Base-by-base conservation (phyloP, 2,113 vertebrate genomes). In the Thunnus maccoyii region DNA sequence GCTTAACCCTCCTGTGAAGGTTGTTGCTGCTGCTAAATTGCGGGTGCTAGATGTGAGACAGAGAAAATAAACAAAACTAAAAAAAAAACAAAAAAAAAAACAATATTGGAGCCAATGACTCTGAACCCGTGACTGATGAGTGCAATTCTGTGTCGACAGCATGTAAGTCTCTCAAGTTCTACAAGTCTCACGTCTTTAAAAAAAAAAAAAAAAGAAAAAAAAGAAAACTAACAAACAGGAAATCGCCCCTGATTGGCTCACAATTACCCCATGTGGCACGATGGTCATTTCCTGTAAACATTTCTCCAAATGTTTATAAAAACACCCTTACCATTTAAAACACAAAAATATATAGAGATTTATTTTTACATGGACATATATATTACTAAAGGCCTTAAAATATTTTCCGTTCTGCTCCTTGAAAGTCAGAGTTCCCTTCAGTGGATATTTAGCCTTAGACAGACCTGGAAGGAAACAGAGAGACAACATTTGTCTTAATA, bases 301-400 rank as follows among this genome's bases (percentile, higher is more conserved):
- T 93, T 89, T 89, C 62, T 67, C 72, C 41, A 82, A 90, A 89
- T 91, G 89, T 92, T 91, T 87, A 90, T 89, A 91, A 91, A 91
- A 92, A 84, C 80, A 68, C 76, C 84, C 70, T 57, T 82, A 79
- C 79, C 70, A 41, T 83, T 89, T 81, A 88, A 85, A 94, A 93
- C 91, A 92, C 87, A 94, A 94, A 94, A 93, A 94, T 93, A 94
- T 89, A 94, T 91, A 93, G 86, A 92, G 91, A 91, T 92, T 90
- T 92, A 84, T 94, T 93, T 92, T 82, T 90, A 93, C 90, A 93
- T 83, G 76, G 80, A 94, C 90, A 91, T 85, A 84, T 89, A 67
- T 83, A 47, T 94, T 90, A 94, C 89, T 95, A 94, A 96, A 95
- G 93, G 94, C 94, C 90, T 91, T 93, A 93, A 94, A 95, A 94